phyloP scores from a whole-genome alignment of 2,888 invertebrate genomes.

The Drosophila flavopinicola region DNA sequence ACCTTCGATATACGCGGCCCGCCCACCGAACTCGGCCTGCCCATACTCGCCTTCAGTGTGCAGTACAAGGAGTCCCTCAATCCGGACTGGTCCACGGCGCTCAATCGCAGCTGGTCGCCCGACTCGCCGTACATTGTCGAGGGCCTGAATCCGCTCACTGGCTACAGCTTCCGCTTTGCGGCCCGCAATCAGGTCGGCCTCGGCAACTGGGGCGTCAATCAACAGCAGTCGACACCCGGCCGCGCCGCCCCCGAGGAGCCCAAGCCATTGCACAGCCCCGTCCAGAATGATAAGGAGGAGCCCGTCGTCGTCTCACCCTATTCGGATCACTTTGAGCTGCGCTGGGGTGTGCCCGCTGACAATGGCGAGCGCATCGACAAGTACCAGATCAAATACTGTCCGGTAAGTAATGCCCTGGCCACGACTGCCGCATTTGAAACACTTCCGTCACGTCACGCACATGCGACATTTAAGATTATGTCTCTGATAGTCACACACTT shows the following conservation, averaged over 20 bases:
- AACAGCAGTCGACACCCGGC: constrained; percentile 89
- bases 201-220: constrained; percentile 89
- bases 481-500: too few species aligned
- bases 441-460: too few species aligned
- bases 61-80: constrained; percentile 90
- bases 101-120: constrained; percentile 91
- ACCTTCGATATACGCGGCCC: constrained; percentile 92
- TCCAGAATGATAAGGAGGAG: constrained; percentile 84
- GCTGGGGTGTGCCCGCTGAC: constrained; percentile 94
- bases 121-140: constrained; percentile 93
- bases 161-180: constrained; percentile 92
- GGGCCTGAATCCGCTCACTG: constrained; percentile 89
- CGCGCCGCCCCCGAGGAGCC: constrained; percentile 91
- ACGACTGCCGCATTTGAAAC: too few species aligned
- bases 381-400: constrained; percentile 92
- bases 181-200: constrained; percentile 93
- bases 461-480: too few species aligned
- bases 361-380: constrained; percentile 95
- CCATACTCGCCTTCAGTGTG: constrained; percentile 89
- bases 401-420: too few species aligned
- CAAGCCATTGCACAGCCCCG: constrained; percentile 86
- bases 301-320: constrained; percentile 87
- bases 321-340: constrained; percentile 91
- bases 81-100: constrained; percentile 89
- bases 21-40: constrained; percentile 89